Evolutionary conservation across 2,113 vertebrate genomes (phyloP), one percentile per base, ranked within the genome.

Genomic region (Pedetes capensis): DNA sequence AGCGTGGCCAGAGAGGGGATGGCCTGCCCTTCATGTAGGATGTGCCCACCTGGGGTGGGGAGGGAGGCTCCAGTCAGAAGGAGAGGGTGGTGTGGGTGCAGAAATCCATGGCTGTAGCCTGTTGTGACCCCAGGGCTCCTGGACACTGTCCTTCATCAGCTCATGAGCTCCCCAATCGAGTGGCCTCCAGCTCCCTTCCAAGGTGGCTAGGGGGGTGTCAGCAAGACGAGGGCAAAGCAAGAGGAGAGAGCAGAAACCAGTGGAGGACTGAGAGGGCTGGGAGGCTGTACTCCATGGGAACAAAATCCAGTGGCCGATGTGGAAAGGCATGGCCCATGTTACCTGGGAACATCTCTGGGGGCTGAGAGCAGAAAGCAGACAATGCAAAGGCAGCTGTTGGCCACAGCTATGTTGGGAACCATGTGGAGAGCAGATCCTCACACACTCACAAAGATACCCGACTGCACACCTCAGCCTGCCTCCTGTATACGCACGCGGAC

Each of bases 371-470:
- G 76, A 59, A 37, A n/a, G 63, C n/a, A n/a, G 25, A 27, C 29
- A 4, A 17, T 4, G 37, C 10, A 3, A 74, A 37, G 53, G 11
- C 14, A 16, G 51, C 29, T 37, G 4, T 10, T 7, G 61, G 47
- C 39, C 16, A 5, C 39, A 4, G 1, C 18, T n/a, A 8, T 5
- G 22, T 3, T 6, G 27, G 91, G n/a, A 66, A 23, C 32, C 25
- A 13, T 16, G 0, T 34, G 49, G 37, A 57, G 1, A 8, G 23
- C 47, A 86, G 8, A 39, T n/a, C 10, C 53, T 22, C 69, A 2
- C 0, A 0, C 1, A 11, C n/a, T 64, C 25, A 29, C 16, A 42
- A 1, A 0, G 23, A 5, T 5, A 13, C 27, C 37, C 16, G 49
- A 20, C 57, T 37, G 6, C 6, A 5, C 1, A 23, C 68, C 8